Evolutionary conservation across 2,113 vertebrate species (phyloP).

Genomic region (Heterotilapia buettikoferi): DNA sequence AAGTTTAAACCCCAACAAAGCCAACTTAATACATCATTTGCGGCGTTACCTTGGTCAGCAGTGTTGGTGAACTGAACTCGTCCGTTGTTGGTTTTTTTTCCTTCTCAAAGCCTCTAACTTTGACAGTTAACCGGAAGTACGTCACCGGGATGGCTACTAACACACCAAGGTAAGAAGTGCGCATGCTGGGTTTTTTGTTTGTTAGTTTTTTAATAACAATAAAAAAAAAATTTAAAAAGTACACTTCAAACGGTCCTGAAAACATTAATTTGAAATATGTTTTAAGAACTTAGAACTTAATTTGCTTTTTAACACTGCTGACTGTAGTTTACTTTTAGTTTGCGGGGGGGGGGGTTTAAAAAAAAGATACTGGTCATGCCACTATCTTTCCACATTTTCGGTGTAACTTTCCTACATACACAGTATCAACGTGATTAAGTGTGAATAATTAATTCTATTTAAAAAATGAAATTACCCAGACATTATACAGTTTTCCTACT

Average conservation of each 20-base stretch:
- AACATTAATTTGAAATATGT: background rate
- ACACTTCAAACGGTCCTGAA: background rate
- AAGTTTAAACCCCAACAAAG: background rate
- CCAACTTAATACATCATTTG: background rate
- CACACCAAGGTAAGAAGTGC: background rate
- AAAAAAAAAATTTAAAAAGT: accelerated
- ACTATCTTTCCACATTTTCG: background rate
- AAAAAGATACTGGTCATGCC: background rate
- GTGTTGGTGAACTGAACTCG: background rate
- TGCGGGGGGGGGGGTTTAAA: background rate
- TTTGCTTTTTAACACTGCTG: background rate
- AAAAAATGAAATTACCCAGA: background rate
- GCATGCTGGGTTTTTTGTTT: background rate
- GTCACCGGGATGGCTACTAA: background rate
- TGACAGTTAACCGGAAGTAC: constrained; percentile 67
- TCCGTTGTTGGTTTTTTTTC: background rate
- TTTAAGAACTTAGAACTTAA: background rate
- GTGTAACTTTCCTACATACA: background rate
- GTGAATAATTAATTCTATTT: background rate
- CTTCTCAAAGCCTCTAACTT: constrained; percentile 16
- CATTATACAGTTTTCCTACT: background rate
- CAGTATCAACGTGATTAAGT: background rate
- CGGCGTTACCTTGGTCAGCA: constrained; percentile 15
- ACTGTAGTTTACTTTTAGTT: background rate
- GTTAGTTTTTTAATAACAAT: background rate